Percentiles rank a stretch among this genome's conserved stretches.
phyloP scores from a whole-genome alignment of 2,113 vertebrate species.

The Sylvia atricapilla region DNA sequence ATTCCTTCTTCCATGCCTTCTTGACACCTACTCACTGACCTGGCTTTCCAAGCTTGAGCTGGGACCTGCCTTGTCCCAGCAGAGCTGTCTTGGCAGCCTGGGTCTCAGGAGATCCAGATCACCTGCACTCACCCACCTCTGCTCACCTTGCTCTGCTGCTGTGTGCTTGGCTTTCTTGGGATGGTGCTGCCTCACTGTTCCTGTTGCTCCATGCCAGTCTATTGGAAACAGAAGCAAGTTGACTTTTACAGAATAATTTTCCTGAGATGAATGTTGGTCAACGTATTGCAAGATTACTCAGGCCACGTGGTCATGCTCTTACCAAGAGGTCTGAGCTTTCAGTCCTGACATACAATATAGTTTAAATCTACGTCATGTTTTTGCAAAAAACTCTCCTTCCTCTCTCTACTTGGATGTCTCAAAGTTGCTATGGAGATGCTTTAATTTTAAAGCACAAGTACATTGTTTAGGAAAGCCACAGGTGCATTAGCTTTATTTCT shows the following conservation, averaged over 20 bases:
- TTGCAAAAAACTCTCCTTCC: not conserved
- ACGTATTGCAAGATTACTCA: not conserved
- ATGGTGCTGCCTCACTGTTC: not conserved
- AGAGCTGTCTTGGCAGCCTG: no score
- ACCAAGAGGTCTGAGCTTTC: not conserved
- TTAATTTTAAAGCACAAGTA: slow-evolving; percentile 6
- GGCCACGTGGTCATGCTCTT: not conserved
- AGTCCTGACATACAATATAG: not conserved
- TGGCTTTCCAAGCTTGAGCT: not conserved
- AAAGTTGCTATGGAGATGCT: slow-evolving; percentile 2
- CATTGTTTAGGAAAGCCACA: not conserved
- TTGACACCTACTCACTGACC: not conserved
- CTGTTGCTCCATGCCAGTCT: not conserved
- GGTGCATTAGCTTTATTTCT: not conserved
- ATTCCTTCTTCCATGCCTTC: not conserved
- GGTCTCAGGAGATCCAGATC: not conserved
- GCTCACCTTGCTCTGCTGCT: accelerated
- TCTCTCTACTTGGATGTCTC: not conserved
- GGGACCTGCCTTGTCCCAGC: not conserved
- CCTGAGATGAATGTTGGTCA: not conserved
- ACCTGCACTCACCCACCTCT: accelerated
- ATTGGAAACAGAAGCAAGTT: not conserved
- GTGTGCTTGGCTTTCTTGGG: not conserved
- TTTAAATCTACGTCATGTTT: not conserved
- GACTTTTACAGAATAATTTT: not conserved